Conservation (phyloP, 2,888 invertebrate genomes). For the Scaptomyza tumidula region DNA sequence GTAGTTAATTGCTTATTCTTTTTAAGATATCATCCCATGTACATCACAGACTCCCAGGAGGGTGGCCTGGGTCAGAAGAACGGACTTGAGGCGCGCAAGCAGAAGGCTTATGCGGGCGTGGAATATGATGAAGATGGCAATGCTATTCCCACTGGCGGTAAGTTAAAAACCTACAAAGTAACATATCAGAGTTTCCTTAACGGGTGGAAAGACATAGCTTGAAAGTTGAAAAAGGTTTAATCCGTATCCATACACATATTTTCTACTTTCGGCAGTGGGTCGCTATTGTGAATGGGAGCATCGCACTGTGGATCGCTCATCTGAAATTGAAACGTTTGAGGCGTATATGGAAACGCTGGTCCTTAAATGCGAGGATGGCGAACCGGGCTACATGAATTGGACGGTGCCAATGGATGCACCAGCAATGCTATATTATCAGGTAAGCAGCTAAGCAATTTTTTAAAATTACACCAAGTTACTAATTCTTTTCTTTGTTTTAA, state of each 20-base stretch:
- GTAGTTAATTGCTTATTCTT: background rate
- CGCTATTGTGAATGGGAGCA: slow-evolving; percentile 95
- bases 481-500: slow-evolving; percentile 82
- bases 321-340: slow-evolving; percentile 90
- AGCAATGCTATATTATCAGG: slow-evolving; percentile 94
- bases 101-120: slow-evolving; percentile 93
- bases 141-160: slow-evolving; percentile 91
- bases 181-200: background rate
- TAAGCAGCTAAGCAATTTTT: slow-evolving; percentile 80
- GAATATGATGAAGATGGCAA: slow-evolving; percentile 90
- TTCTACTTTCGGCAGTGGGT: slow-evolving; percentile 86
- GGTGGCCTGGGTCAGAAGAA: slow-evolving; percentile 94
- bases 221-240: too few relatives aligned
- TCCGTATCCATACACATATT: background rate
- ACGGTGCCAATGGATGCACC: slow-evolving; percentile 94
- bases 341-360: slow-evolving; percentile 91
- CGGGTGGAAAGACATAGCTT: background rate
- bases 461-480: too few relatives aligned
- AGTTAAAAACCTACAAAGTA: slow-evolving; percentile 28
- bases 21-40: slow-evolving; percentile 93
- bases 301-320: slow-evolving; percentile 90
- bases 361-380: slow-evolving; percentile 91
- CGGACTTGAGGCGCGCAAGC: slow-evolving; percentile 88
- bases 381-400: slow-evolving; percentile 92
- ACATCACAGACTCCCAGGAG: slow-evolving; percentile 93